A percentile compares a stretch with the other conserved stretches of the same genome.
Conservation (phyloP, 1,140 invertebrate genomes). For the Temnothorax nylanderi region DNA sequence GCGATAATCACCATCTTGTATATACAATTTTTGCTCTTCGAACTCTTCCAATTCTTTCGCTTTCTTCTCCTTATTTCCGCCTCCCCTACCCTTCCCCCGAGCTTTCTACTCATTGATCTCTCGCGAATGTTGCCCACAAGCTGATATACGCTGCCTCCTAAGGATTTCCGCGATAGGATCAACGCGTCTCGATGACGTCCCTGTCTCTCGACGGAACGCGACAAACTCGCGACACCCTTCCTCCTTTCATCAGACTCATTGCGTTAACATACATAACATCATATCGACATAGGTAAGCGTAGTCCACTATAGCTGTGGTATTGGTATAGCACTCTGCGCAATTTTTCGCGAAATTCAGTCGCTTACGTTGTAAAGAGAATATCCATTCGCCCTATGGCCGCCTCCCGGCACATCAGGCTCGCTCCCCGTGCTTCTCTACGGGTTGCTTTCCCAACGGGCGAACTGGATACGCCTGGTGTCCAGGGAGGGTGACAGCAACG, state of each 20-base stretch:
- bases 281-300: conserved; percentile 82
- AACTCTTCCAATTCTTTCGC: conserved; percentile 9
- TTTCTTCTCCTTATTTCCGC: background rate
- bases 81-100: background rate
- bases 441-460: conserved; percentile 83
- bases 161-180: background rate
- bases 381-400: conserved; percentile 21
- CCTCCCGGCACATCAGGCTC: conserved; percentile 1
- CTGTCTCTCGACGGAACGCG: background rate
- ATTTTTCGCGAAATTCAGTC: conserved; percentile 73
- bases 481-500: conserved; percentile 87
- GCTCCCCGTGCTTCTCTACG: conserved; percentile 67
- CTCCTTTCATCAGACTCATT: conserved; percentile 68
- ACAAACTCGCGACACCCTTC: conserved; percentile 37
- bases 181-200: background rate
- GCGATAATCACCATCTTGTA: conserved; percentile 65
- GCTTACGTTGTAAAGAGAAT: conserved; percentile 62
- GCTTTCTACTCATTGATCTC: background rate
- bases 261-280: conserved; percentile 79
- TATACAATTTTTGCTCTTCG: conserved; percentile 55
- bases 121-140: background rate
- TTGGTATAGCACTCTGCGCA: conserved; percentile 72
- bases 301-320: conserved; percentile 75
- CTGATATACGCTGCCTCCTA: background rate
- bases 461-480: conserved; percentile 85